These are phyloP conservation scores for Collichthys lucidus DNA, from an alignment of 2,113 vertebrate species.

Conservation along the genomic window DNA sequence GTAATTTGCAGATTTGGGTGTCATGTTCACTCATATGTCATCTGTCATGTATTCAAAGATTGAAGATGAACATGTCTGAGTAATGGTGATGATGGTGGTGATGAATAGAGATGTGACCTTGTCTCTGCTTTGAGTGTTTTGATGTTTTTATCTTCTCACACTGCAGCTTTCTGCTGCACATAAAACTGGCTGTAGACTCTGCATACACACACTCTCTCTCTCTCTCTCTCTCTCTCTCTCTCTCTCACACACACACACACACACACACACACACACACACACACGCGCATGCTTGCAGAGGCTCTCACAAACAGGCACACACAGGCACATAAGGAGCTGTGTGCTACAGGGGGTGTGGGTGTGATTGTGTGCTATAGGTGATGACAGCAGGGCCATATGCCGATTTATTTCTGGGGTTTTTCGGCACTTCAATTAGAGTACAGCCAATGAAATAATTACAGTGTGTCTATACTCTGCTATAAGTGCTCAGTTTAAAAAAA, in stretches of 20 bases:
- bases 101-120: conserved; percentile 35
- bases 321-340: conserved; percentile 45
- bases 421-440: conserved; percentile 31
- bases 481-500: not conserved
- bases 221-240: no score
- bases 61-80: conserved; percentile 6
- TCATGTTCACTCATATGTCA: not conserved
- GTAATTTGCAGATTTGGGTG: conserved; percentile 10
- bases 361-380: conserved; percentile 75
- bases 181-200: conserved; percentile 21
- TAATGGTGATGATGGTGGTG: not conserved
- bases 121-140: conserved; percentile 36
- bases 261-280: not conserved
- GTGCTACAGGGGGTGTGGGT: conserved; percentile 61
- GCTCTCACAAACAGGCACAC: conserved; percentile 10
- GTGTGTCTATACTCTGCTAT: not conserved
- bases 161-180: conserved; percentile 18
- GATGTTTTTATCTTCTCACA: conserved; percentile 46
- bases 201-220: not conserved
- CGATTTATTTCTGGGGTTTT: conserved; percentile 52
- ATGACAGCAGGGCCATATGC: conserved; percentile 76
- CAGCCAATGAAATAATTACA: conserved; percentile 42
- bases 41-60: not conserved
- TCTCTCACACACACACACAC: no score
- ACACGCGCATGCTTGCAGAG: not conserved